Conservation (phyloP, 2,888 invertebrate species). For the Drosophila antonietae region DNA sequence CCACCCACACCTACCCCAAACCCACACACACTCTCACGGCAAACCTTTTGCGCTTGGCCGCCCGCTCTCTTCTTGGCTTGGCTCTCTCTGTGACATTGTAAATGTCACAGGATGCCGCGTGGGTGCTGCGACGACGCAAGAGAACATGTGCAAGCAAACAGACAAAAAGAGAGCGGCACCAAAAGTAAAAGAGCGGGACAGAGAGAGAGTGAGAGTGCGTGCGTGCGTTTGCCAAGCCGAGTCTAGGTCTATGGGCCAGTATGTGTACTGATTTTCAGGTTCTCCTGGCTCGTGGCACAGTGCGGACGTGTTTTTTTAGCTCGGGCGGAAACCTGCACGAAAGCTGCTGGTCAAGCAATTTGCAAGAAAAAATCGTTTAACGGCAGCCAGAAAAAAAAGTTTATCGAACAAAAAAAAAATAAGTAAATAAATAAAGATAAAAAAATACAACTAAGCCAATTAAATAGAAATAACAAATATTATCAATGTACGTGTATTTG, state of each 20-base stretch:
- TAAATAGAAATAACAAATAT: constrained; percentile 13
- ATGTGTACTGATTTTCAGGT: constrained; percentile 81
- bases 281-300: constrained; percentile 76
- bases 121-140: constrained; percentile 57
- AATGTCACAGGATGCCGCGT: constrained; percentile 64
- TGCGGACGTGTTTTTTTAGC: constrained; percentile 76
- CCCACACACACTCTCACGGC: constrained; percentile 10
- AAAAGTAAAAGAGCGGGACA: neutral
- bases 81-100: constrained; percentile 64
- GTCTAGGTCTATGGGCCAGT: constrained; percentile 44
- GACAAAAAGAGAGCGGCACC: constrained; percentile 10
- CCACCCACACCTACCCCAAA: neutral
- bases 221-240: constrained; percentile 28
- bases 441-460: constrained; percentile 43
- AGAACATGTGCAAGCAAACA: constrained; percentile 24
- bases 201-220: constrained; percentile 11
- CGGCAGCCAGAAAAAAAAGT: constrained; percentile 11
- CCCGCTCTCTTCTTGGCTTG: constrained; percentile 11
- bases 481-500: neutral
- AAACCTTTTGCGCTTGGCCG: neutral
- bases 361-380: constrained; percentile 42
- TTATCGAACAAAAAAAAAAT: neutral
- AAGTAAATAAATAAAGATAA: constrained; percentile 24
- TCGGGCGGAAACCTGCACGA: constrained; percentile 44
- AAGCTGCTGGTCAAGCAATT: constrained; percentile 31